Evolutionary conservation across 2,113 vertebrate species (phyloP).

Genomic region (Azemiops feae): DNA sequence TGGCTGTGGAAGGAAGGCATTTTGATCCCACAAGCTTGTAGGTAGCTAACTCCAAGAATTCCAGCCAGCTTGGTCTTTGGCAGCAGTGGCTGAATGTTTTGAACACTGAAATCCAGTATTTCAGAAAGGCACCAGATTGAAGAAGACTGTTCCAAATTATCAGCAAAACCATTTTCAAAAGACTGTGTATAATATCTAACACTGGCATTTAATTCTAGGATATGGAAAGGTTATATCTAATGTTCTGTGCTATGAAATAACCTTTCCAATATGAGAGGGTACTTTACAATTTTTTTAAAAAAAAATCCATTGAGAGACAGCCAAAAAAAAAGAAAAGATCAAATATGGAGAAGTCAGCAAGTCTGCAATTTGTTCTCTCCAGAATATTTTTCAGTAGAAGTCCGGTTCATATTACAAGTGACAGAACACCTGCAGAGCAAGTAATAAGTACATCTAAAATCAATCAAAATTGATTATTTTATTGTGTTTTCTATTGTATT

Average conservation of each 20-base stretch:
- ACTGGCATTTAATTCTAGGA: neutral
- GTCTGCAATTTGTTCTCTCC: slow-evolving; percentile 45
- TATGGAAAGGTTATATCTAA: slow-evolving; percentile 18
- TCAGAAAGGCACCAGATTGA: neutral
- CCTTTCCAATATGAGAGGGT: neutral
- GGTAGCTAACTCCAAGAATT: neutral
- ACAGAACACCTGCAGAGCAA: slow-evolving; percentile 53
- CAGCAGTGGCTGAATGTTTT: neutral
- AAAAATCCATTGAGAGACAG: slow-evolving; percentile 2
- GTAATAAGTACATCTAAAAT: slow-evolving; percentile 51
- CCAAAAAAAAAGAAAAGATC: slow-evolving; percentile 16
- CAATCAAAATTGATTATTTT: slow-evolving; percentile 59
- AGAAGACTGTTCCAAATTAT: neutral
- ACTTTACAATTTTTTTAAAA: neutral
- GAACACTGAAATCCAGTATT: neutral
- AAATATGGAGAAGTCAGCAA: slow-evolving; percentile 30
- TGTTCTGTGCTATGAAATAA: neutral
- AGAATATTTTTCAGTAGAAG: slow-evolving; percentile 51
- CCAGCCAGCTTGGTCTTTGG: neutral
- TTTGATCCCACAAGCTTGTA: neutral
- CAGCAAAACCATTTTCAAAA: neutral
- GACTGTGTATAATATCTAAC: neutral
- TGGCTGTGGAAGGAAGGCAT: neutral
- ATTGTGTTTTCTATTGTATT: slow-evolving; percentile 35
- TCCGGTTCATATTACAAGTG: slow-evolving; percentile 40